A percentile compares a stretch with the other conserved stretches of the same genome.
Evolutionary conservation across 1,140 invertebrate species (phyloP).

Genomic region (Zophobas atratus): DNA sequence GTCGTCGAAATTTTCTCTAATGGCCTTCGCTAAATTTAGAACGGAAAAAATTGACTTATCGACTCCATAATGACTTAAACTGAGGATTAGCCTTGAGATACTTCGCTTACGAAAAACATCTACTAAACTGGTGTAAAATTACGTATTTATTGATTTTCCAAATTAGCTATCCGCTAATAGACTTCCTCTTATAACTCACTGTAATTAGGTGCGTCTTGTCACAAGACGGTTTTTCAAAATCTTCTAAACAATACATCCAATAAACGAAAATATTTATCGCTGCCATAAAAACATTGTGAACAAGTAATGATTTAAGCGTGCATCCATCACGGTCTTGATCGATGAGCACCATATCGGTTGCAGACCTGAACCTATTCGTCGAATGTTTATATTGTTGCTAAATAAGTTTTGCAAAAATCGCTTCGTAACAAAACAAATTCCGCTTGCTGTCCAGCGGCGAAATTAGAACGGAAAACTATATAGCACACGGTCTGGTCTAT

Average conservation of each 20-base stretch:
- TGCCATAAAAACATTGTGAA: too few species aligned
- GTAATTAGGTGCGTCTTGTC: neutral
- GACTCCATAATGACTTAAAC: neutral
- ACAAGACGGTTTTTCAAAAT: too few species aligned
- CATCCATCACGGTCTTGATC: neutral
- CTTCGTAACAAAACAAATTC: neutral
- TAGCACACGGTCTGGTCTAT: slow-evolving; percentile 26
- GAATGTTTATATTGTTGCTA: neutral
- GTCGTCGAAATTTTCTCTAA: neutral
- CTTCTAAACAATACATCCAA: too few species aligned
- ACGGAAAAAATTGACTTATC: neutral
- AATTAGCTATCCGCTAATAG: slow-evolving; percentile 14
- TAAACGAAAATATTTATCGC: too few species aligned
- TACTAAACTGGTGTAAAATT: slow-evolving; percentile 29
- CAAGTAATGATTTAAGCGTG: too few species aligned
- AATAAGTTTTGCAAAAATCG: slow-evolving; percentile 1
- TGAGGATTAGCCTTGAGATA: slow-evolving; percentile 1
- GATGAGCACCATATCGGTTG: neutral
- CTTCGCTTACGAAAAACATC: slow-evolving; percentile 9
- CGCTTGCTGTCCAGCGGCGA: neutral
- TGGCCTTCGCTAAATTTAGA: slow-evolving; percentile 11
- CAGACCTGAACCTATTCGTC: neutral
- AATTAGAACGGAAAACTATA: slow-evolving; percentile 28
- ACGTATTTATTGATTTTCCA: slow-evolving; percentile 25
- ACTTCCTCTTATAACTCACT: slow-evolving; percentile 6